Evolutionary conservation across 2,888 invertebrate genomes (phyloP), one percentile per base, ranked within the genome.

Genomic region (Yponomeuta plumbellus): DNA sequence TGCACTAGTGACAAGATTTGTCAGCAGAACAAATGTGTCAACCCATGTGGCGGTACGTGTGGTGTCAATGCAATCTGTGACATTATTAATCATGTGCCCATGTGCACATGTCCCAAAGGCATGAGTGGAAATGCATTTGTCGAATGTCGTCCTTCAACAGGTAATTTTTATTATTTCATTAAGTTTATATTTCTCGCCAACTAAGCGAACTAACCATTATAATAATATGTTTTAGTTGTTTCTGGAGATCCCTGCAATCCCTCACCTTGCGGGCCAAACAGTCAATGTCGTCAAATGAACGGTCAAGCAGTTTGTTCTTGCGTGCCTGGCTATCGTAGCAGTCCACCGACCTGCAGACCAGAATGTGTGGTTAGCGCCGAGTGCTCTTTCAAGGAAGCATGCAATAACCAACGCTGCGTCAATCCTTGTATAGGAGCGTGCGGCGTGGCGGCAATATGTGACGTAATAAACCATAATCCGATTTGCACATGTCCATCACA

Each of bases 401-500:
- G 96, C 75, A 94, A 94, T 69, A 94, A 93, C 78, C 93, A 94
- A 78, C 95, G 95, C 83, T 96, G 96, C 81, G 83, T 93, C 68
- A 94, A 96, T 83, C 96, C 96, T 2, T 96, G 96, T 75, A 93
- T 95, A 21, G 95, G 95, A 61, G 94, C 95, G n/a, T 96, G 96
- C 75, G 96, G 96, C 20, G 86, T 92, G 66, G 93, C 92, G 67
- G 95, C 96, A 0, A 85, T 93, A 65, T 97, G 96, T 77, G 93
- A 91, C 71, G 95, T 96, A 26, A 93, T 95, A 66, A 95, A 95
- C 78, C 96, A 96, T 76, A 94, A 94, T 66, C 96, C 96, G 17
- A 94, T 94, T 69, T 97, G 96, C 78, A 93, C 93, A 58, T 97
- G 96, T 76, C 93, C 93, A 23, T 83, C 92, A 11, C 94, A 94